Base-by-base conservation (phyloP, 2,888 invertebrate species). In the Ichneumon xanthorius region DNA sequence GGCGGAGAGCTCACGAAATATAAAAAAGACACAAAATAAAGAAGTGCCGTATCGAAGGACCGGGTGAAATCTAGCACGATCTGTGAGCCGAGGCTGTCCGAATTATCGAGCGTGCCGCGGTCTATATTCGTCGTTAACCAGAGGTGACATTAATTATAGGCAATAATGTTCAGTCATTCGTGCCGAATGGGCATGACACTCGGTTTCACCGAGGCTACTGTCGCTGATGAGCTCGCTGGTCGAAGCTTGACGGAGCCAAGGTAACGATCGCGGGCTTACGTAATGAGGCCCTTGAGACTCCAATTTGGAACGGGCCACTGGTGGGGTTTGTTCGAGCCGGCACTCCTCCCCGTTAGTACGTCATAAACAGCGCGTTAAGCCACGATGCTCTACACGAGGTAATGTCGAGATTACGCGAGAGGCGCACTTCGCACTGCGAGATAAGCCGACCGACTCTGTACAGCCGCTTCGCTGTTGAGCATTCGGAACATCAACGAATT, bases 91-190 rank as follows among this genome's bases (percentile, higher is more conserved):
- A 40, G 55, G 65, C 77, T 80, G 70, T 53, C 77, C 61, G 76
- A 86, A 86, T 80, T 80, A 77, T 78, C 45, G 55, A 63, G 72
- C 71, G 50, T 70, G 45, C 4, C 48, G 14, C 55, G 58, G 19
- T 48, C 55, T 55, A 70, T 79, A 76, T 75, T 50, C 30, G 63
- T 16, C 45, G 2, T 6, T 75, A 82, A 85, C n/a, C 71, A 33
- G 68, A 73, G 70, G 73, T 77, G 83, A 77, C 86, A 77, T 45
- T 86, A 83, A 86, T 86, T 83, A 53, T 73, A 55, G 53, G 30
- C 30, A 63, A 53, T 68, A 65, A 75, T 82, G 73, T 73, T 80
- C 80, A 77, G 55, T 78, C 77, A 16, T 55, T 77, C 63, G 77
- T 65, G 65, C 30, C n/a, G 68, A 82, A 76, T 72, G 40, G 63